Evolutionary conservation across 2,797 vertebrate genomes (phyloP), one percentile per base, ranked within the genome.

Genomic region (Heteromormyrus szaboi): DNA sequence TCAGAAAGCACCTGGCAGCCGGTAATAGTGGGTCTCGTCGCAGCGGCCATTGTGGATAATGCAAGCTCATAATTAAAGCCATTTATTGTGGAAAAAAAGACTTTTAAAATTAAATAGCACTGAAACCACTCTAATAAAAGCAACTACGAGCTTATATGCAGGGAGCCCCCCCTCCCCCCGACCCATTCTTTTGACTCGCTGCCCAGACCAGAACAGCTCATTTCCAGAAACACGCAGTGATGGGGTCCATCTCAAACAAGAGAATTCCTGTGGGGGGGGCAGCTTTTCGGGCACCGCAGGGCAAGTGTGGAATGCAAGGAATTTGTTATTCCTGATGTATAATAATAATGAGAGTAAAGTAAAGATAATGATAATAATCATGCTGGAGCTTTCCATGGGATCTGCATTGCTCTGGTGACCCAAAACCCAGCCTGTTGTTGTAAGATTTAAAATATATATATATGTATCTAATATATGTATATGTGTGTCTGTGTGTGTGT

Each of bases 81-180:
- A 87, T 91, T 91, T 91, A 91, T 86, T 89, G 65, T 88, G 85
- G 29, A 86, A 90, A 92, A 91, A 22, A 46, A 50, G 79, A 88
- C 51, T 86, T 68, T 65, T 53, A 76, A 88, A 90, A 89, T 86
- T 29, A 86, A 86, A 90, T 81, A 90, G 87, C 53, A 51, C 76
- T 90, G 89, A 86, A 89, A 88, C 51, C 29, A 84, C 76, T 87
- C 53, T 83, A 91, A 91, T 91, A 90, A 93, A 90, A 87, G 65
- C 79, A 91, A 88, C 50, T 19, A 76, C 62, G 33, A 88, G 86
- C 89, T 91, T 88, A 89, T 89, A 85, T 65, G 62, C 41, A 29
- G 50, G 86, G 29, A 5, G 2, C 54, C 22, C 68, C 51, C 37
- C 54, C 8, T 2, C 33, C 33, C 33, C 41, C 76, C 50, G 8